Base-by-base conservation (phyloP, 2,888 invertebrate genomes). In the Spialia ferax region DNA sequence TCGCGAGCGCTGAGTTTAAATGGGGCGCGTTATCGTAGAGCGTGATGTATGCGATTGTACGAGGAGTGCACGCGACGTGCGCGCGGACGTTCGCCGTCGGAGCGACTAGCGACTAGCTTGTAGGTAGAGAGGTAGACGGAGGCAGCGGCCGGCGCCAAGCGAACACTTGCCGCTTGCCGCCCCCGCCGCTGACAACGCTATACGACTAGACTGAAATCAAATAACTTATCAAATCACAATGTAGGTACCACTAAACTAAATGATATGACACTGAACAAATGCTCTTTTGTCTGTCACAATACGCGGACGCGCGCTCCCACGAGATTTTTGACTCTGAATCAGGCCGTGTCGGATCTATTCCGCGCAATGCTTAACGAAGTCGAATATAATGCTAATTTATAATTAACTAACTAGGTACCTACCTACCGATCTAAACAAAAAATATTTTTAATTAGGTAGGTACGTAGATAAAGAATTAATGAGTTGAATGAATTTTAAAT, bases 211-310 rank as follows among this genome's bases (percentile, higher is more conserved):
- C 75, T 74, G 65, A 83, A 88, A 91, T 86, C 88, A 83, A 85
- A 88, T 89, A 85, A 87, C 84, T 87, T 91, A 91, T 87, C 85
- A 82, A 85, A 87, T 79, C 79, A 80, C 80, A 85, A 83, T 86
- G 82, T 83, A 50, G 15, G 50, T 23, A n/a, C 23, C 13, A 50
- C 22, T 22, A 50, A 50, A 77, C 72, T 71, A 77, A 82, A 80
- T 75, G 72, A 69, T 78, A 74, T 73, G 81, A 83, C 82, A 85
- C 80, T 74, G 82, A 85, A 85, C 81, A 84, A 86, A 86, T 83
- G 77, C 69, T 77, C 78, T 77, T 76, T 76, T 76, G 73, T 78
- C 72, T 76, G 69, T 75, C 74, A 83, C 83, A 84, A 85, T 83
- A 72, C 75, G 70, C 71, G 68, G 74, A 76, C 62, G 69, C 77